These are phyloP conservation scores for Alcedo quadribrachys DNA, from an alignment of 2,797 vertebrate genomes.

Conservation along the genomic window DNA sequence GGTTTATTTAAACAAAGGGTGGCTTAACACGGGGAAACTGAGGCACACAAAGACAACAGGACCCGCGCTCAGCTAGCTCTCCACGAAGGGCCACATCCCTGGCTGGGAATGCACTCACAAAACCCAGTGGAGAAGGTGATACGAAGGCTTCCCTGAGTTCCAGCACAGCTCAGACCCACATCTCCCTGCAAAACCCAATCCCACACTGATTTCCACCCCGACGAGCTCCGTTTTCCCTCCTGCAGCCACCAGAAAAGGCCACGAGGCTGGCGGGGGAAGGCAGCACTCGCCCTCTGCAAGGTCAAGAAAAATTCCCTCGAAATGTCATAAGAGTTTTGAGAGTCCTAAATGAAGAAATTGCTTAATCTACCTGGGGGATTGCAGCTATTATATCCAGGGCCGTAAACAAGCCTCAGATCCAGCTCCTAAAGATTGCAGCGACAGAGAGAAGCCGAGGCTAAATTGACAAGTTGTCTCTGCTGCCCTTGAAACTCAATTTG, in stretches of 20 bases:
- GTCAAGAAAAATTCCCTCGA: slow-evolving; percentile 57
- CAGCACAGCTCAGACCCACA: background rate
- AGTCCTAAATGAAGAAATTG: slow-evolving; percentile 75
- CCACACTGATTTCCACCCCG: background rate
- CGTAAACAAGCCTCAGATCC: slow-evolving; percentile 63
- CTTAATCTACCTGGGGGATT: slow-evolving; percentile 70
- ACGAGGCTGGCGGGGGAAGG: background rate
- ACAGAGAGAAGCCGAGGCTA: slow-evolving; percentile 11
- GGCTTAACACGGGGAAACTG: background rate
- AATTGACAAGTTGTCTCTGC: slow-evolving; percentile 61
- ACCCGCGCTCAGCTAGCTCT: background rate
- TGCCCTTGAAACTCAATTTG: slow-evolving; percentile 78
- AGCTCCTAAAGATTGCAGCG: slow-evolving; percentile 17
- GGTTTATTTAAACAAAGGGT: background rate
- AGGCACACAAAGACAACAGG: background rate
- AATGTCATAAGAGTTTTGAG: slow-evolving; percentile 46
- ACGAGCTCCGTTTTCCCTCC: background rate
- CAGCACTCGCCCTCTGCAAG: slow-evolving; percentile 25
- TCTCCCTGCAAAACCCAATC: background rate
- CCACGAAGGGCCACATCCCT: background rate
- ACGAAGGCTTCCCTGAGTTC: rapidly evolving
- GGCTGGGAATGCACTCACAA: rapidly evolving
- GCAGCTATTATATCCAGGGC: slow-evolving; percentile 60
- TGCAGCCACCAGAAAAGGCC: background rate
- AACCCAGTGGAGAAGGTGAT: background rate